Evolutionary conservation across 2,888 invertebrate genomes (phyloP), one percentile per base, ranked within the genome.

Genomic region (Dromius quadrimaculatus): DNA sequence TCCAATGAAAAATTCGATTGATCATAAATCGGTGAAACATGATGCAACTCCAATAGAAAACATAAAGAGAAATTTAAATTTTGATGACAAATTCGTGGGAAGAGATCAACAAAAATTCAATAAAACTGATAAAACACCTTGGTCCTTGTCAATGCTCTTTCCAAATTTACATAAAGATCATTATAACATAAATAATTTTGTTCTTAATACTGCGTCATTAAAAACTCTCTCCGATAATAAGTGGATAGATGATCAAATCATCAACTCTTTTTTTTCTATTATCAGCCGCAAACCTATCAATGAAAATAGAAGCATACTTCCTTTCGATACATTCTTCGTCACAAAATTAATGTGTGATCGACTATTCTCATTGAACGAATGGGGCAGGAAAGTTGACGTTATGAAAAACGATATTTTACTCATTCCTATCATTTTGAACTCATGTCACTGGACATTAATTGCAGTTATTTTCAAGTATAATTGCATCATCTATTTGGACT

Each of bases 161-260:
- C n/a, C n/a, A n/a, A n/a, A n/a, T n/a, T n/a, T n/a, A n/a, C n/a
- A n/a, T n/a, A n/a, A n/a, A n/a, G n/a, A n/a, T n/a, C n/a, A n/a
- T n/a, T n/a, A n/a, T n/a, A n/a, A n/a, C n/a, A n/a, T n/a, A n/a
- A n/a, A n/a, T n/a, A n/a, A n/a, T n/a, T n/a, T n/a, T n/a, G n/a
- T n/a, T n/a, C n/a, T n/a, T n/a, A n/a, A n/a, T n/a, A n/a, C n/a
- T n/a, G n/a, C n/a, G n/a, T n/a, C n/a, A n/a, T 34, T 59, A 1
- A 19, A 19, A 15, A 22, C 36, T 17, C 19, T 59, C 19, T 4
- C n/a, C 15, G 15, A 15, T 17, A n/a, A 34, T 15, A 19, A 34
- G 8, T 59, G 59, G 59, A 15, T 59, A 34, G 20, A 59, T 36
- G 59, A 59, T 59, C 20, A 59, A 15, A 34, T 59, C 17, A 34